These are phyloP conservation scores for Epinephelus cyanopodus DNA, from an alignment of 2,113 vertebrate genomes.

Conservation along the genomic window DNA sequence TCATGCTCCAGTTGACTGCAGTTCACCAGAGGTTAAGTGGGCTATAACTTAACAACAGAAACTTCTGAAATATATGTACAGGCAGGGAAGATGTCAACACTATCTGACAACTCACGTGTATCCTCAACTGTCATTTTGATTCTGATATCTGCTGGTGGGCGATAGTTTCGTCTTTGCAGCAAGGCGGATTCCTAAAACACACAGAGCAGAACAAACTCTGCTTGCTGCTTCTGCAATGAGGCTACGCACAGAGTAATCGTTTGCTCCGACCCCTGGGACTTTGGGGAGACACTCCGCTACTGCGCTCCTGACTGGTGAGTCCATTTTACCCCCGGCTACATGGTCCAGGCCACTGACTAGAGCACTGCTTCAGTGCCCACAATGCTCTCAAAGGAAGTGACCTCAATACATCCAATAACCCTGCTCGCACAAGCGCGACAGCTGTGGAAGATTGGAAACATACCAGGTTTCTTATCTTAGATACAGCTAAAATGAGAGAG, in stretches of 20 bases:
- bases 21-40: constrained; percentile 69
- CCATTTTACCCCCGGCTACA: constrained; percentile 67
- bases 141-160: constrained; percentile 38
- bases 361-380: constrained; percentile 74
- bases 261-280: constrained; percentile 55
- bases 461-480: constrained; percentile 55
- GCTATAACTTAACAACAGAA: constrained; percentile 43
- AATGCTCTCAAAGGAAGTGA: constrained; percentile 78
- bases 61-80: constrained; percentile 48
- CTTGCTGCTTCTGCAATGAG: constrained; percentile 41
- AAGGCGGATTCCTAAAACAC: constrained; percentile 26
- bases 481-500: constrained; percentile 42
- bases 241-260: constrained; percentile 49
- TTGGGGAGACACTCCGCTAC: constrained; percentile 52
- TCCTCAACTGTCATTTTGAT: constrained; percentile 45
- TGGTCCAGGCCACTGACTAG: constrained; percentile 67
- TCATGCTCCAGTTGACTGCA: constrained; percentile 68
- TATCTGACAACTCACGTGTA: constrained; percentile 32
- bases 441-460: constrained; percentile 67
- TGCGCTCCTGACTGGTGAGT: constrained; percentile 62
- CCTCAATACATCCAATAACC: constrained; percentile 81
- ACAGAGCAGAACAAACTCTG: constrained; percentile 55
- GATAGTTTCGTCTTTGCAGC: constrained; percentile 37
- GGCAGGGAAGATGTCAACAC: constrained; percentile 26
- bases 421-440: constrained; percentile 68